These are phyloP conservation scores for Propithecus coquereli DNA, from an alignment of 2,113 vertebrate genomes.

Conservation along the genomic window DNA sequence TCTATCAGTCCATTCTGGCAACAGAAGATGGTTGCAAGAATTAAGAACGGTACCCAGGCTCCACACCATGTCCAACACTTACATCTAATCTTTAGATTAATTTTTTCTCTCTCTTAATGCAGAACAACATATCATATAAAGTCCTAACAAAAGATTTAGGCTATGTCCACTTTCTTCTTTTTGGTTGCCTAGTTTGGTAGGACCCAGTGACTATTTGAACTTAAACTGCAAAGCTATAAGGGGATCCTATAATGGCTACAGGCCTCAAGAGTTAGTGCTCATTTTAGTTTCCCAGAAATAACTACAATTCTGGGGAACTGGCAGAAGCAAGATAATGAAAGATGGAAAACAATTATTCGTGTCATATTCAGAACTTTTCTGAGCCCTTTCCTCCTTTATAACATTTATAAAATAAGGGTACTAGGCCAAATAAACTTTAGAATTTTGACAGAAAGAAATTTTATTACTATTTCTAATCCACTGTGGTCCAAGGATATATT, in stretches of 20 bases:
- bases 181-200: background rate
- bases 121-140: background rate
- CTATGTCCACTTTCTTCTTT: background rate
- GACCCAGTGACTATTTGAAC: background rate
- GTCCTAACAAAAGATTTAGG: background rate
- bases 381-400: background rate
- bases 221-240: background rate
- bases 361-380: background rate
- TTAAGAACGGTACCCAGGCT: background rate
- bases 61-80: background rate
- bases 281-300: conserved; percentile 44
- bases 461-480: background rate
- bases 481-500: background rate
- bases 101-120: conserved; percentile 43
- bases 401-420: background rate
- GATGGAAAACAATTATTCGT: background rate
- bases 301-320: background rate
- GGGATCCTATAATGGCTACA: background rate
- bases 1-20: background rate
- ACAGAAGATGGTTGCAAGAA: background rate
- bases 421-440: background rate
- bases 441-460: conserved; percentile 3
- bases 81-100: background rate
- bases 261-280: background rate
- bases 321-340: background rate